Conservation (phyloP, 1,140 invertebrate species). For the Saccostrea glomerata region DNA sequence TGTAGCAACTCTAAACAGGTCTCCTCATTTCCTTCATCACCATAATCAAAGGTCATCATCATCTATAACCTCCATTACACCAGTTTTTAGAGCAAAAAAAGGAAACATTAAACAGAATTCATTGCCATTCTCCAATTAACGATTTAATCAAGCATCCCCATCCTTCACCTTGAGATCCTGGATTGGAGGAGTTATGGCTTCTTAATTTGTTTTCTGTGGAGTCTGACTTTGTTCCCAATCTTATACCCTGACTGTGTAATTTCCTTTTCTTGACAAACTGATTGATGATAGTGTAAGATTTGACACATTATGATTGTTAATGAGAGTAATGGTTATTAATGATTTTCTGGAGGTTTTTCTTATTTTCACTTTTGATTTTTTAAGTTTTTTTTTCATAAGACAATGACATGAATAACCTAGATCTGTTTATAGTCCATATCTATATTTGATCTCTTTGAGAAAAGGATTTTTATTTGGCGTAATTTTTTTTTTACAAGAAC, state of each 20-base stretch:
- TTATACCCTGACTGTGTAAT: conserved; percentile 5
- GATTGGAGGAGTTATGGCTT: not conserved
- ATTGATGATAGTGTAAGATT: not conserved
- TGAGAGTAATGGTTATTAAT: not conserved
- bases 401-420: too few species aligned
- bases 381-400: too few species aligned
- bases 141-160: conserved; percentile 10
- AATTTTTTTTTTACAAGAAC: too few species aligned
- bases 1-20: not conserved
- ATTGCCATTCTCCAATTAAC: not conserved
- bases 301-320: not conserved
- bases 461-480: too few species aligned
- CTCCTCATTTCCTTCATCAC: not conserved
- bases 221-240: not conserved
- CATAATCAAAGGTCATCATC: not conserved
- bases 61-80: not conserved
- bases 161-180: conserved; percentile 9
- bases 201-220: not conserved
- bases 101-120: not conserved
- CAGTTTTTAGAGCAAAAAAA: not conserved
- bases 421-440: too few species aligned
- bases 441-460: too few species aligned
- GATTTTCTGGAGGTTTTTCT: not conserved
- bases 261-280: conserved; percentile 4
- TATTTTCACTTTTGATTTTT: too few species aligned